phyloP scores from a whole-genome alignment of 2,888 invertebrate species.

The Parasteatoda lunata region DNA sequence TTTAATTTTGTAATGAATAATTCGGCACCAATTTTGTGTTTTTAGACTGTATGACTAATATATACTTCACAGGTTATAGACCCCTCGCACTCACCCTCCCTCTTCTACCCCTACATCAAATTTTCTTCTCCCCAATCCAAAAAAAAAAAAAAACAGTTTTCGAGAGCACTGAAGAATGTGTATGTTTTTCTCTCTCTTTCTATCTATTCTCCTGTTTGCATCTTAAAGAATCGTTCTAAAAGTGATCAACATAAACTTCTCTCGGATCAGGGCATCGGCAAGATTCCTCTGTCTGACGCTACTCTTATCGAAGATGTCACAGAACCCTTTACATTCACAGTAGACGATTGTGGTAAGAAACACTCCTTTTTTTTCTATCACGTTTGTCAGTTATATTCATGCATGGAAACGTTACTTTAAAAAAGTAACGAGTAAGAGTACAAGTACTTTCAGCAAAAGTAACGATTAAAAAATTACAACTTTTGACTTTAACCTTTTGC shows the following conservation, averaged over 20 bases:
- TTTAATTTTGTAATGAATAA: too few relatives aligned
- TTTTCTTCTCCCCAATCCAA: background rate
- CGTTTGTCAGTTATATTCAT: background rate
- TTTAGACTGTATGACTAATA: background rate
- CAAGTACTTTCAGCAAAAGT: too few relatives aligned
- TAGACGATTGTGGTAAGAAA: slow-evolving; percentile 77
- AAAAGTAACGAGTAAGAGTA: too few relatives aligned
- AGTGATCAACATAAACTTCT: slow-evolving; percentile 63
- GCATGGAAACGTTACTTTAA: too few relatives aligned
- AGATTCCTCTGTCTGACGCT: slow-evolving; percentile 88
- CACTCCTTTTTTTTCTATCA: background rate
- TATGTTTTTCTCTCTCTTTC: slow-evolving; percentile 41
- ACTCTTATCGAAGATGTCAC: slow-evolving; percentile 89
- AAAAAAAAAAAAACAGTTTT: slow-evolving; percentile 19
- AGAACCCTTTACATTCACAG: slow-evolving; percentile 76
- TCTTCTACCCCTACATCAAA: slow-evolving; percentile 7
- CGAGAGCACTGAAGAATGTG: slow-evolving; percentile 56
- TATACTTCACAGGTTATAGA: background rate
- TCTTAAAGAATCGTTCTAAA: slow-evolving; percentile 51
- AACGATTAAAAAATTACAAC: too few relatives aligned
- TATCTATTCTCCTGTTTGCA: slow-evolving; percentile 26
- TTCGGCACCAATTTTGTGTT: too few relatives aligned
- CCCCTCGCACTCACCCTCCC: slow-evolving; percentile 29
- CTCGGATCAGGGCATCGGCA: slow-evolving; percentile 79
- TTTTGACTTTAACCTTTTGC: too few relatives aligned